These are phyloP conservation scores for Schizothorax lantsangensis DNA, from an alignment of 2,797 vertebrate species.

Conservation along the genomic window DNA sequence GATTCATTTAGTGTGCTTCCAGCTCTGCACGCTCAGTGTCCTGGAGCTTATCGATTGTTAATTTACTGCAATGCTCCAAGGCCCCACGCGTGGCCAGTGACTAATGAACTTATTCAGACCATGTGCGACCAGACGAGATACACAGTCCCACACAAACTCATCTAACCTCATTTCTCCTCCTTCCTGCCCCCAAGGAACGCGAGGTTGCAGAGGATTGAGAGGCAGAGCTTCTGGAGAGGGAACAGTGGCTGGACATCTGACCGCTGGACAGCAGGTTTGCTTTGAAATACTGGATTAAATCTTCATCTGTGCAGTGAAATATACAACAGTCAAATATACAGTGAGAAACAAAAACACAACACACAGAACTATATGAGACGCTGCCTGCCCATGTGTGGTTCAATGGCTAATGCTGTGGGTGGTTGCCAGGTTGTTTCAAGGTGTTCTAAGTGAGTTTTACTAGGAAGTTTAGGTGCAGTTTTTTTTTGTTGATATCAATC, in stretches of 20 bases:
- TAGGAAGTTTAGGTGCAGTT: too few relatives aligned
- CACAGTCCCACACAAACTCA: constrained; percentile 12
- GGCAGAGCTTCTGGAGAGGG: constrained; percentile 83
- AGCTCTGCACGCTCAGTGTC: neutral
- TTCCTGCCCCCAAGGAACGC: constrained; percentile 67
- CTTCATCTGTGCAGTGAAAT: constrained; percentile 46
- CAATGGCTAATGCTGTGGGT: too few relatives aligned
- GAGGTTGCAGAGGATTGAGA: constrained; percentile 80
- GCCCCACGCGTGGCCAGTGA: constrained; percentile 20
- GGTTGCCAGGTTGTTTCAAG: too few relatives aligned
- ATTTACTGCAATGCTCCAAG: constrained; percentile 18
- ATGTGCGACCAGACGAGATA: constrained; percentile 48
- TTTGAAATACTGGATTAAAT: constrained; percentile 52
- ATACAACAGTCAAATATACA: neutral
- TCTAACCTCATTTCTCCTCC: constrained; percentile 78
- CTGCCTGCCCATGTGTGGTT: neutral
- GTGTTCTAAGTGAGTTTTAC: too few relatives aligned
- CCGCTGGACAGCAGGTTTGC: constrained; percentile 57
- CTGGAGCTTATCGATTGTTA: constrained; percentile 45
- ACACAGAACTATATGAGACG: neutral
- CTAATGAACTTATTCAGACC: constrained; percentile 56
- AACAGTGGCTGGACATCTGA: constrained; percentile 83
- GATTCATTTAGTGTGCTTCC: constrained; percentile 18
- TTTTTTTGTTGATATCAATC: too few relatives aligned
- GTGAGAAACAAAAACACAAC: neutral